A percentile compares a stretch with the other conserved stretches of the same genome.
phyloP scores from a whole-genome alignment of 2,797 vertebrate species.

The Agapornis canus region DNA sequence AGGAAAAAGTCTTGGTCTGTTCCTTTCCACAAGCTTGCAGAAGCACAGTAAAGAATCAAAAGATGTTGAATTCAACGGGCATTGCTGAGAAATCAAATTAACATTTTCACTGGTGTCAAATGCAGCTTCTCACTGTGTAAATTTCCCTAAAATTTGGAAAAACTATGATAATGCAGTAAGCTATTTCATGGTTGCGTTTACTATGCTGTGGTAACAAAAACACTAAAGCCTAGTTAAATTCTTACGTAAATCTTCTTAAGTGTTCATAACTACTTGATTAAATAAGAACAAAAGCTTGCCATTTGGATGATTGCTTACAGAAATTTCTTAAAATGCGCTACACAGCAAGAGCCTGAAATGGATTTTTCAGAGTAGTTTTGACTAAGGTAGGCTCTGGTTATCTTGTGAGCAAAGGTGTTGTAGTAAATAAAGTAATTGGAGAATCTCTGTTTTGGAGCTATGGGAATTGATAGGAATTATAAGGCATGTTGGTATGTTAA shows the following conservation, averaged over 20 bases:
- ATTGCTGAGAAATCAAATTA: background rate
- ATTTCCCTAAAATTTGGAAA: background rate
- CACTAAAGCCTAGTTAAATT: background rate
- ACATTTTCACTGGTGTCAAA: background rate
- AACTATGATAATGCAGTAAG: background rate
- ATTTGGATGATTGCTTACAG: background rate
- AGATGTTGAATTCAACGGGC: background rate
- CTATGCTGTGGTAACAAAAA: background rate
- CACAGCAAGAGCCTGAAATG: background rate
- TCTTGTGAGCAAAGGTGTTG: background rate
- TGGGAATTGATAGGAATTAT: background rate
- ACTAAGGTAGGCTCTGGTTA: background rate
- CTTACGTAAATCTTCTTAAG: background rate
- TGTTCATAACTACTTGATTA: background rate
- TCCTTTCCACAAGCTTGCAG: background rate
- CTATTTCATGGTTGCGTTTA: background rate
- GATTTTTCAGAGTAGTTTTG: background rate
- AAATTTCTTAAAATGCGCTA: background rate
- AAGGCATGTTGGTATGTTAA: background rate
- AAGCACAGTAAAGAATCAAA: accelerated
- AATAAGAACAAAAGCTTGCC: background rate
- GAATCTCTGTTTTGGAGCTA: background rate
- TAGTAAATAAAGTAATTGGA: background rate
- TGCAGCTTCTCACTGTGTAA: background rate
- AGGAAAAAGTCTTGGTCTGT: background rate